Evolutionary conservation across 2,797 vertebrate species (phyloP).

Genomic region (Sphenopsis melanotis): DNA sequence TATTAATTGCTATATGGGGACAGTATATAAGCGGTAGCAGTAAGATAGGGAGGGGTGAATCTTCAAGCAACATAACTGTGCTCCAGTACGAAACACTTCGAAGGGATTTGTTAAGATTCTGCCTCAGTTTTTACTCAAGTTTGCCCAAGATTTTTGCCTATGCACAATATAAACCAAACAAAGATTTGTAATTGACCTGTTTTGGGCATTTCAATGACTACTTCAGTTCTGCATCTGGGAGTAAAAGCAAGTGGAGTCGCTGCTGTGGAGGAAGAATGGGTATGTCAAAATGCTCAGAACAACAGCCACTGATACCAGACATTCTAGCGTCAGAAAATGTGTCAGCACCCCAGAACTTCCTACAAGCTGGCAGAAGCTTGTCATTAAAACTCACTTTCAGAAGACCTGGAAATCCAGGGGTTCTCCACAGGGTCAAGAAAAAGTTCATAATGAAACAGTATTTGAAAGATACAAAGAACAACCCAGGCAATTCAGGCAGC

Average conservation of each 20-base stretch:
- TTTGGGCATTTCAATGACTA: neutral
- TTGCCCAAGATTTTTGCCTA: neutral
- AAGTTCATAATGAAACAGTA: neutral
- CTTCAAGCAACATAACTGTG: neutral
- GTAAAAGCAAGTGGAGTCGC: neutral
- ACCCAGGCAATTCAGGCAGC: neutral
- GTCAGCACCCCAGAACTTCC: neutral
- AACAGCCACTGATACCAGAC: neutral
- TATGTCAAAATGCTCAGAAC: neutral
- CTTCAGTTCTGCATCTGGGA: neutral
- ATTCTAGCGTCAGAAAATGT: neutral
- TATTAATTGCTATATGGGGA: neutral
- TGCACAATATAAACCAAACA: neutral
- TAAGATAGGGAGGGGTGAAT: neutral
- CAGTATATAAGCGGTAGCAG: neutral
- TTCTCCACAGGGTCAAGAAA: neutral
- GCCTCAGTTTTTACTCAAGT: neutral
- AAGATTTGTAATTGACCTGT: neutral
- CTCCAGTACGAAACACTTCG: rapidly evolving
- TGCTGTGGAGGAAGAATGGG: neutral
- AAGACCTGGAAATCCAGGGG: neutral
- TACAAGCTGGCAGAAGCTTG: neutral
- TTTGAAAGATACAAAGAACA: neutral
- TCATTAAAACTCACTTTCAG: neutral
- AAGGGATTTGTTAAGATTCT: neutral